Percentiles rank a stretch among this genome's conserved stretches.
phyloP scores from a whole-genome alignment of 2,888 invertebrate species.

The Urechis unicinctus region DNA sequence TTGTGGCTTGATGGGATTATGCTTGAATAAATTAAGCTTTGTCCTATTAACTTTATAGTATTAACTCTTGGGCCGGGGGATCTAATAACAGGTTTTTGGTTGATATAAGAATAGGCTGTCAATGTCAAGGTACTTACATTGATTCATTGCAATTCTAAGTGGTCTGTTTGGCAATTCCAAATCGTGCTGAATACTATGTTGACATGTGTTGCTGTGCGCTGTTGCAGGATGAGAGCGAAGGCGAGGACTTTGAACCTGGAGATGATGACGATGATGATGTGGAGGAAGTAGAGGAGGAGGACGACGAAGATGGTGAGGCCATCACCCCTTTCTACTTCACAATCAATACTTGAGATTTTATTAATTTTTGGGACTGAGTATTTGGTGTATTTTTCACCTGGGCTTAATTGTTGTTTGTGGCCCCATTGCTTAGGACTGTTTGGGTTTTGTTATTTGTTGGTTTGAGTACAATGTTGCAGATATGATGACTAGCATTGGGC shows the following conservation, averaged over 20 bases:
- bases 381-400: too few relatives aligned
- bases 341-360: too few relatives aligned
- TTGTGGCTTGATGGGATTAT: too few relatives aligned
- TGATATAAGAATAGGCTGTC: background rate
- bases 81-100: background rate
- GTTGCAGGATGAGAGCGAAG: conserved; percentile 16
- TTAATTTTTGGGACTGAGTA: too few relatives aligned
- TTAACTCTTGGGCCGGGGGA: background rate
- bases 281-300: conserved; percentile 10
- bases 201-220: background rate
- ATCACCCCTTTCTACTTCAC: too few relatives aligned
- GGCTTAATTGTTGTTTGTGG: too few relatives aligned
- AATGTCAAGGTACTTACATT: too few relatives aligned
- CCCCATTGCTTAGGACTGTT: too few relatives aligned
- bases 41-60: background rate
- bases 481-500: too few relatives aligned
- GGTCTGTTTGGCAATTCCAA: background rate
- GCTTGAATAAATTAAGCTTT: too few relatives aligned
- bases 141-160: background rate
- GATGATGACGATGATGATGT: conserved; percentile 20
- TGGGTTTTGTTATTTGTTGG: too few relatives aligned
- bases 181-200: background rate
- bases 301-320: conserved; percentile 1
- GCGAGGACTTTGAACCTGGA: conserved; percentile 21
- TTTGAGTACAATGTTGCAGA: too few relatives aligned